Evolutionary conservation across 2,113 vertebrate genomes (phyloP).

Genomic region (Rattus rattus): DNA sequence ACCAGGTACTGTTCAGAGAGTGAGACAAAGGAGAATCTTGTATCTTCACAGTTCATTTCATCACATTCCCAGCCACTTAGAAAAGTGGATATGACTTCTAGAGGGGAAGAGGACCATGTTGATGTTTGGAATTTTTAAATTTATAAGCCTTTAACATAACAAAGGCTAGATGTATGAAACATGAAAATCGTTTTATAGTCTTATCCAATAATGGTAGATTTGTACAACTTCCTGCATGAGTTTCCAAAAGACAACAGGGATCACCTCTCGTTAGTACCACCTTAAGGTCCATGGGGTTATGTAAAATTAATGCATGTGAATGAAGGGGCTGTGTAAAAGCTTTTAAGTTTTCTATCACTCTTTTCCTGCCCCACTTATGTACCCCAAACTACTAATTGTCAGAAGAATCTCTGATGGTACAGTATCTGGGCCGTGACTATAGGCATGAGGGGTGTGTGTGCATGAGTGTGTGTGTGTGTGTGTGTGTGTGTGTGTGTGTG

Average conservation of each 20-base stretch:
- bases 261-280: neutral
- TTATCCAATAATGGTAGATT: constrained; percentile 38
- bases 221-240: neutral
- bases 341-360: neutral
- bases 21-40: constrained; percentile 17
- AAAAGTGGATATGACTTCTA: neutral
- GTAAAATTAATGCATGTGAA: constrained; percentile 45
- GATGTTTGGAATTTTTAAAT: constrained; percentile 70
- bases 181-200: constrained; percentile 56
- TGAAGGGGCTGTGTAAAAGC: neutral
- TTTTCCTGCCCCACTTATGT: neutral
- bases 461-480: neutral
- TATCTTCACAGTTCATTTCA: neutral
- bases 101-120: neutral
- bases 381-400: neutral
- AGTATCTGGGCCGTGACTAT: neutral
- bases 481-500: neutral
- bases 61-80: neutral
- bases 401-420: constrained; percentile 10
- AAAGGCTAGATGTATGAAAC: constrained; percentile 55
- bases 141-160: constrained; percentile 61
- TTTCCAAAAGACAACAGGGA: neutral
- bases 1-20: neutral
- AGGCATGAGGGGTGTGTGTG: neutral
- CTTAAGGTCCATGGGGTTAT: constrained; percentile 36